Conservation (phyloP, 53 echinoderm and acorn worm genomes). For the Echinometra lucunter region DNA sequence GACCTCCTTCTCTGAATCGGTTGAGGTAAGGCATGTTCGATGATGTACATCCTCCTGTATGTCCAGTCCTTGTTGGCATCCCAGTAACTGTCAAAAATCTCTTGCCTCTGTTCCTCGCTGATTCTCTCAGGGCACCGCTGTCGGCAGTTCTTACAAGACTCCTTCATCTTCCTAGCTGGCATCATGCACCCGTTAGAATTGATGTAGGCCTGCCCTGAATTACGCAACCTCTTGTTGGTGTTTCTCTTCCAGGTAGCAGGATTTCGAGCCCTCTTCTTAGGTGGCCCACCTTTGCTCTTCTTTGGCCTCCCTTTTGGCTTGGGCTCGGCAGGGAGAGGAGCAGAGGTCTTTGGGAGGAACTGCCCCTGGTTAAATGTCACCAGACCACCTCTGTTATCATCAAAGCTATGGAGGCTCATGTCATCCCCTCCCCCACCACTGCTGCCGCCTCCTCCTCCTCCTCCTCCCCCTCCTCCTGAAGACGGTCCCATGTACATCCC, state of each 20-base stretch:
- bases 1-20: conserved; percentile 45
- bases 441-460: background rate
- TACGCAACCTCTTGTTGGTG: conserved; percentile 10
- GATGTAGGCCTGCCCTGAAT: conserved; percentile 40
- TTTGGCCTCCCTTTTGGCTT: background rate
- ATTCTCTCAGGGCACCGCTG: conserved; percentile 56
- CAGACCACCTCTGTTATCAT: conserved; percentile 32
- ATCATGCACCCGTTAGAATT: conserved; percentile 31
- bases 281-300: conserved; percentile 36
- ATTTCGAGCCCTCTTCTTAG: conserved; percentile 40
- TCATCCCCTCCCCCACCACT: background rate
- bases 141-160: conserved; percentile 48
- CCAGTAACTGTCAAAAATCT: conserved; percentile 52
- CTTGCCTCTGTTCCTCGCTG: conserved; percentile 31
- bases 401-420: background rate
- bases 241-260: conserved; percentile 56
- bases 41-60: conserved; percentile 47
- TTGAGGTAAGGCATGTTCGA: conserved; percentile 44
- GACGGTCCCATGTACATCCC: conserved; percentile 42
- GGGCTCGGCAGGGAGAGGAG: background rate
- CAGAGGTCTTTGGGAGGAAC: conserved; percentile 36
- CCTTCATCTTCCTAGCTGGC: conserved; percentile 54
- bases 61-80: conserved; percentile 51
- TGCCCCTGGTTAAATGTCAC: conserved; percentile 49
- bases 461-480: background rate